These are phyloP conservation scores for Caenorhabditis latens DNA, from an alignment of 1,140 invertebrate species.

Conservation along the genomic window DNA sequence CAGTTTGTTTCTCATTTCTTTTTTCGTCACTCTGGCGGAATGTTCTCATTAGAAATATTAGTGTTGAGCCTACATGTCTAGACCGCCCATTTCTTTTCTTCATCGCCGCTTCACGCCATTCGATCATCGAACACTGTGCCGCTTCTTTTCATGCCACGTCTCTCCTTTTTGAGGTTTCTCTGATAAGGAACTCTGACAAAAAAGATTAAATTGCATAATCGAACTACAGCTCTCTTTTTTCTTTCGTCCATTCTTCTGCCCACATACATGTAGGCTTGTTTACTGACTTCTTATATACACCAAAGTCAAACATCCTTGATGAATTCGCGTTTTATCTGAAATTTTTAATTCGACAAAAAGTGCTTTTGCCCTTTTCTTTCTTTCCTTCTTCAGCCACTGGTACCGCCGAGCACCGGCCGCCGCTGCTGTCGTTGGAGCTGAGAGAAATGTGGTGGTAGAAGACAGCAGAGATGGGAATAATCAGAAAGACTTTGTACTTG, in stretches of 20 bases:
- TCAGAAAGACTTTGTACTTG: constrained; percentile 4
- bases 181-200: constrained; percentile 17
- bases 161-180: not conserved
- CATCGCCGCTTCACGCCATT: not conserved
- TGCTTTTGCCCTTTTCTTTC: constrained; percentile 2
- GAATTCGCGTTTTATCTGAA: constrained; percentile 1
- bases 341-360: not conserved
- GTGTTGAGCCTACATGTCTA: constrained; percentile 10
- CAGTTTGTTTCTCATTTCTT: not conserved
- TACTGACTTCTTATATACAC: not conserved
- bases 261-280: not conserved
- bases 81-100: constrained; percentile 9
- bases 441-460: not conserved
- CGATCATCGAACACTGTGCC: constrained; percentile 9
- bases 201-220: constrained; percentile 19
- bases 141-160: not conserved
- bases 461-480: not conserved
- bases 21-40: not conserved
- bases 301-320: not conserved
- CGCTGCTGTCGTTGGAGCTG: not conserved
- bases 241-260: not conserved
- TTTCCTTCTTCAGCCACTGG: not conserved
- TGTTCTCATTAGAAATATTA: not conserved
- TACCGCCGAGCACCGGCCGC: constrained; percentile 33
- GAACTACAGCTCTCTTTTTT: not conserved